Evolutionary conservation across 2,797 vertebrate genomes (phyloP).

Genomic region (Botia almorhae): DNA sequence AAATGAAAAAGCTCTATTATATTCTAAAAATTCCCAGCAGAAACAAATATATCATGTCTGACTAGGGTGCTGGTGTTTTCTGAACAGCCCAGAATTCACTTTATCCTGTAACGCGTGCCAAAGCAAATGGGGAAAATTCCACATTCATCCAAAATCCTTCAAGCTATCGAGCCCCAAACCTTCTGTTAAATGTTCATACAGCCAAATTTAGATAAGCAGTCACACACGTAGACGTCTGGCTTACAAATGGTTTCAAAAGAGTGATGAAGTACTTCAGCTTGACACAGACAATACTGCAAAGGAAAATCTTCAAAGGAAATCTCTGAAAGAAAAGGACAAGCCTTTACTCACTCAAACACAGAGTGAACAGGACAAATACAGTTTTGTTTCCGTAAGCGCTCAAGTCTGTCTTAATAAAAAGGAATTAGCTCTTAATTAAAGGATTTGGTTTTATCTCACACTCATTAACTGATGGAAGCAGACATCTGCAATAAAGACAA

Average conservation of each 20-base stretch:
- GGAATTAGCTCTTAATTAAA: constrained; percentile 58
- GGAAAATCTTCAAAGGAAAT: constrained; percentile 12
- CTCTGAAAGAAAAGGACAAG: neutral
- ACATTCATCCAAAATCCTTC: constrained; percentile 30
- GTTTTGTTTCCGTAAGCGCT: constrained; percentile 50
- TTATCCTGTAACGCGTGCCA: constrained; percentile 58
- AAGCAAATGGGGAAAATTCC: constrained; percentile 58
- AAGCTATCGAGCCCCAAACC: constrained; percentile 40
- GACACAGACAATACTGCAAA: neutral
- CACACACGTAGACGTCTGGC: neutral
- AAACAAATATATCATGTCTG: constrained; percentile 69
- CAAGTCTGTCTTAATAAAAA: constrained; percentile 43
- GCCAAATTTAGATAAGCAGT: constrained; percentile 30
- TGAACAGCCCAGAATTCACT: constrained; percentile 50
- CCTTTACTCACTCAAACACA: neutral
- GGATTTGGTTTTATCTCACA: constrained; percentile 49
- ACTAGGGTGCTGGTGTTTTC: constrained; percentile 58
- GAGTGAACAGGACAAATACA: constrained; percentile 20
- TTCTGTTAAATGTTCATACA: constrained; percentile 46
- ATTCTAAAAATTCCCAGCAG: constrained; percentile 65
- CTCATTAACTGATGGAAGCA: constrained; percentile 54
- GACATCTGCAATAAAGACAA: constrained; percentile 50
- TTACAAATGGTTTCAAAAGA: neutral
- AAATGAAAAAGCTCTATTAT: constrained; percentile 74
- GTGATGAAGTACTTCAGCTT: neutral